A percentile compares a stretch with the other conserved stretches of the same genome.
These are phyloP conservation scores for Maniola jurtina DNA, from an alignment of 1,140 invertebrate genomes.

Conservation along the genomic window DNA sequence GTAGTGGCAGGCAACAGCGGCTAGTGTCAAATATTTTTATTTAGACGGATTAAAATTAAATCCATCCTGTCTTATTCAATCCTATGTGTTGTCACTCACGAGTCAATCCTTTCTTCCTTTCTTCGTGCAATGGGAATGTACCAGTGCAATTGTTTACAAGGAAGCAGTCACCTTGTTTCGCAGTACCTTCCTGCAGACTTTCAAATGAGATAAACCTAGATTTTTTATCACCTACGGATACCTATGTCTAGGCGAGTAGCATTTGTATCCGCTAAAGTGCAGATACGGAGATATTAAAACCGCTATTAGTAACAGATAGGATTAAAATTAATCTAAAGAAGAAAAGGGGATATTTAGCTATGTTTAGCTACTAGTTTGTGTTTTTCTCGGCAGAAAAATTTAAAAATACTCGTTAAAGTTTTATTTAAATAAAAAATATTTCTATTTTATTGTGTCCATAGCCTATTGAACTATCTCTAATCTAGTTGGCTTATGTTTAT, in stretches of 20 bases:
- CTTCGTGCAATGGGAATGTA: not conserved
- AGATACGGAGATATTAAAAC: too few species aligned
- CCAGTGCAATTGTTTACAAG: not conserved
- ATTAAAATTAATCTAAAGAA: not conserved
- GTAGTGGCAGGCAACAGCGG: too few species aligned
- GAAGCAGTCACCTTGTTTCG: slow-evolving; percentile 6
- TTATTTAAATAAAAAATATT: too few species aligned
- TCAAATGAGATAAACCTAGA: not conserved
- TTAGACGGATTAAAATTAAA: too few species aligned
- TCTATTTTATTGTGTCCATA: too few species aligned
- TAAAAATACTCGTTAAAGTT: too few species aligned
- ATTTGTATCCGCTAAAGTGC: not conserved
- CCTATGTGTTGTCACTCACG: not conserved
- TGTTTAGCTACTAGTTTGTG: too few species aligned
- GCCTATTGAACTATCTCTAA: too few species aligned
- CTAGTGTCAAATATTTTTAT: too few species aligned
- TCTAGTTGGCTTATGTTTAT: too few species aligned
- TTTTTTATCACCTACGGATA: slow-evolving; percentile 3
- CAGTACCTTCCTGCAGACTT: not conserved
- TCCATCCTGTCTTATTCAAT: not conserved
- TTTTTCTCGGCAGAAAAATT: too few species aligned
- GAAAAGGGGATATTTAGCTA: too few species aligned
- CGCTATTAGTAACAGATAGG: not conserved
- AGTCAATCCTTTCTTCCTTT: not conserved
- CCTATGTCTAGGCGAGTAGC: not conserved